A percentile compares a stretch with the other conserved stretches of the same genome.
These are phyloP conservation scores for Apteryx owenii DNA, from an alignment of 2,113 vertebrate genomes.

Conservation along the genomic window DNA sequence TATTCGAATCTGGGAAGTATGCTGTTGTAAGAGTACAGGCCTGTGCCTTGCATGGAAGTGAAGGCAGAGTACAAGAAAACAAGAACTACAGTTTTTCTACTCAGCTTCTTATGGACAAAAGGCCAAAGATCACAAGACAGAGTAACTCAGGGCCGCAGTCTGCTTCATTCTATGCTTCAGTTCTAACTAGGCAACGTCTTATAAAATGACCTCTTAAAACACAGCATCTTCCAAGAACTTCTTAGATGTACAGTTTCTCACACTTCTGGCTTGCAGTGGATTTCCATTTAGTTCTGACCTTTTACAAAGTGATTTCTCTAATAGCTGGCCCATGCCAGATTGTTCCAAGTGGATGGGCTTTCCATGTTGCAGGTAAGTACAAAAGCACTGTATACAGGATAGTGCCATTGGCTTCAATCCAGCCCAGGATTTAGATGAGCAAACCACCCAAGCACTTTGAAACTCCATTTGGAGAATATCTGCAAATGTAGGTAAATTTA, in stretches of 20 bases:
- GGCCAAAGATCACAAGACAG: background rate
- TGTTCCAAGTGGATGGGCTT: background rate
- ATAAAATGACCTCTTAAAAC: background rate
- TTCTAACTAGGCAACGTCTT: background rate
- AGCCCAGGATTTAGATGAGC: background rate
- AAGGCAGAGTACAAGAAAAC: background rate
- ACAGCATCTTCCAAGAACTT: background rate
- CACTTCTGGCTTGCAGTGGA: background rate
- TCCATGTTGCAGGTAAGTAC: background rate
- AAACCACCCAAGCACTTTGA: background rate
- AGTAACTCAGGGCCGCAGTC: background rate
- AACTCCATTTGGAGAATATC: background rate
- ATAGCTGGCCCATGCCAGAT: background rate
- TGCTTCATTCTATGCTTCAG: background rate
- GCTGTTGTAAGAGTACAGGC: background rate
- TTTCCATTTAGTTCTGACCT: background rate
- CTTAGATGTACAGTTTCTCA: background rate
- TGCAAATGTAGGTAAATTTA: background rate
- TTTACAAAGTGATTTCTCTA: background rate
- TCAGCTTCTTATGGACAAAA: background rate
- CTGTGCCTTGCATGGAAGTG: background rate
- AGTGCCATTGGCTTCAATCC: background rate
- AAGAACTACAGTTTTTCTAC: background rate
- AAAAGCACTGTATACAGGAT: background rate
- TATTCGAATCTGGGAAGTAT: background rate